A percentile compares a stretch with the other conserved stretches of the same genome.
Conservation (phyloP, 1,140 invertebrate genomes). For the Schlechtendalia chinensis region DNA sequence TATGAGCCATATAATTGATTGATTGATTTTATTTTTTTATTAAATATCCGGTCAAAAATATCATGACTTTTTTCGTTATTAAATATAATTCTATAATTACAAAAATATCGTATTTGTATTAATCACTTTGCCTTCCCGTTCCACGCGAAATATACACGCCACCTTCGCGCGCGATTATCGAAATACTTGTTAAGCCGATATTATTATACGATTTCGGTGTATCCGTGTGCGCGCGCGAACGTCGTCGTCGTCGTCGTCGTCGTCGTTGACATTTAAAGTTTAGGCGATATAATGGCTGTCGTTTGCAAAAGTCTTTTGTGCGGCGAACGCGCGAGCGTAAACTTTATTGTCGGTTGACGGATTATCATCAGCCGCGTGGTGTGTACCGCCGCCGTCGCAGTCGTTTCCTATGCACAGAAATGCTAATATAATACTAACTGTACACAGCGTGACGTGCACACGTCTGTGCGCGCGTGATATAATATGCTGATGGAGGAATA, state of each 20-base stretch:
- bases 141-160: no score
- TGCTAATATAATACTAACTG: constrained; percentile 6
- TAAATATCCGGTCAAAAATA: no score
- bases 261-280: constrained; percentile 46
- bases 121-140: no score
- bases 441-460: neutral
- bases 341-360: constrained; percentile 32
- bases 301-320: constrained; percentile 46
- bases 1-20: no score
- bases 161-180: no score
- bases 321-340: constrained; percentile 13
- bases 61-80: no score
- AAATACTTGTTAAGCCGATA: constrained; percentile 3
- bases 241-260: neutral
- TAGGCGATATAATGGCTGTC: constrained; percentile 44
- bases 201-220: constrained; percentile 7
- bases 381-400: neutral
- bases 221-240: neutral
- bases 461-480: neutral
- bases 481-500: neutral
- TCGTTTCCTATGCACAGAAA: neutral
- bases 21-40: no score
- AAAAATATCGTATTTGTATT: no score
- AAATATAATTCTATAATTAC: no score
- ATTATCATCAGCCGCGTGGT: constrained; percentile 9